A percentile compares a stretch with the other conserved stretches of the same genome.
Evolutionary conservation across 2,888 invertebrate species (phyloP).

Genomic region (Diloba caeruleocephala): DNA sequence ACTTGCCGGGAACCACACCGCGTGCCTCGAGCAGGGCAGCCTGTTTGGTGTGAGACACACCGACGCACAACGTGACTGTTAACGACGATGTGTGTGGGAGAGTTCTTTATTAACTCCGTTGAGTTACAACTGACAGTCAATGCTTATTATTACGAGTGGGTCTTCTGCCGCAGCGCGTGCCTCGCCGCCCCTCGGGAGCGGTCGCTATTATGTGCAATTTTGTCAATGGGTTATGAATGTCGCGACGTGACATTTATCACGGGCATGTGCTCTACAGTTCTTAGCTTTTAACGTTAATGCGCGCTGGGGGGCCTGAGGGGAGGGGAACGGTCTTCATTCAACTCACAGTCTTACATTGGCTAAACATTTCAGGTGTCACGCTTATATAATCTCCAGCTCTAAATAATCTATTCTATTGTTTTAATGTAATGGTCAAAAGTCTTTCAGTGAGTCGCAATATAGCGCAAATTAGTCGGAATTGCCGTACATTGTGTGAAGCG

Average conservation of each 20-base stretch:
- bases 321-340: background rate
- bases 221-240: constrained; percentile 64
- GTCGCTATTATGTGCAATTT: constrained; percentile 69
- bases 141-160: background rate
- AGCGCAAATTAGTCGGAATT: background rate
- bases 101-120: too few relatives aligned
- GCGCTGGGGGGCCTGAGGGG: constrained; percentile 1
- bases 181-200: constrained; percentile 15
- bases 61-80: too few relatives aligned
- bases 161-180: background rate
- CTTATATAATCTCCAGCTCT: background rate
- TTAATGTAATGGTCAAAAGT: background rate
- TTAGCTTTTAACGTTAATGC: constrained; percentile 44
- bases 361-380: background rate
- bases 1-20: too few relatives aligned
- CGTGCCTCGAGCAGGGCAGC: too few relatives aligned
- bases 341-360: background rate
- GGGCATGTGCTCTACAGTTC: constrained; percentile 25
- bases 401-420: background rate
- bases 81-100: too few relatives aligned
- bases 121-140: too few relatives aligned
- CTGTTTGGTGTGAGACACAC: too few relatives aligned
- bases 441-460: background rate
- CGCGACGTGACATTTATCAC: constrained; percentile 61
- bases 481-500: background rate